A percentile compares a stretch with the other conserved stretches of the same genome.
phyloP scores from a whole-genome alignment of 2,113 vertebrate species.

The Delphinus delphis region DNA sequence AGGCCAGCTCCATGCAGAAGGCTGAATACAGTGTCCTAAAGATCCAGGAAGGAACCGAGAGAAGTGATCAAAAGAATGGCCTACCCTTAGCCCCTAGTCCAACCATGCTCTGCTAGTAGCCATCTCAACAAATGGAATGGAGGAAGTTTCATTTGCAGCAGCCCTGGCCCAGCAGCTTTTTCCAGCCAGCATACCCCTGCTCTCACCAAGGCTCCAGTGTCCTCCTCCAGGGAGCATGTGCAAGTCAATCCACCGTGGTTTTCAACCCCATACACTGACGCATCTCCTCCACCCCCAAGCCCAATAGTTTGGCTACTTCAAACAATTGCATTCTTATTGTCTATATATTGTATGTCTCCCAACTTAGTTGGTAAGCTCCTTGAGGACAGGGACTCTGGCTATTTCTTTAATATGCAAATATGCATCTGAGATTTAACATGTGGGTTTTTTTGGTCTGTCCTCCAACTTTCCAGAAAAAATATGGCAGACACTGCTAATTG shows the following conservation, averaged over 20 bases:
- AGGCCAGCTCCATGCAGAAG: constrained; percentile 83
- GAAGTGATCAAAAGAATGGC: not conserved
- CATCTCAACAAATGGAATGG: not conserved
- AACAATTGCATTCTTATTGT: not conserved
- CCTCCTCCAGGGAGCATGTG: not conserved
- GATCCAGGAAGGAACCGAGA: not conserved
- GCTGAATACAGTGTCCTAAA: constrained; percentile 84
- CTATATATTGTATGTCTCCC: not conserved
- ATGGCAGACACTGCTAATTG: not conserved
- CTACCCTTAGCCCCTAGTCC: not conserved
- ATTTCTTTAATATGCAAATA: constrained; percentile 17
- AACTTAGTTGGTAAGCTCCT: not conserved
- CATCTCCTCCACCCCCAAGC: not conserved
- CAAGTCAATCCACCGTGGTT: not conserved
- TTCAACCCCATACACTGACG: not conserved
- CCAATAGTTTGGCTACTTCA: not conserved
- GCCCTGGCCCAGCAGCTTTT: not conserved
- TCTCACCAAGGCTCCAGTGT: not conserved
- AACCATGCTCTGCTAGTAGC: not conserved
- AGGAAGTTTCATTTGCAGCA: not conserved
- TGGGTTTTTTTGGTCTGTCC: not conserved
- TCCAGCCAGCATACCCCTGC: not conserved
- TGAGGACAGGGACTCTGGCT: not conserved
- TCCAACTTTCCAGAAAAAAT: not conserved
- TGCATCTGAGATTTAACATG: not conserved